Conservation (phyloP, 2,797 vertebrate genomes). For the Oreortyx pictus region DNA sequence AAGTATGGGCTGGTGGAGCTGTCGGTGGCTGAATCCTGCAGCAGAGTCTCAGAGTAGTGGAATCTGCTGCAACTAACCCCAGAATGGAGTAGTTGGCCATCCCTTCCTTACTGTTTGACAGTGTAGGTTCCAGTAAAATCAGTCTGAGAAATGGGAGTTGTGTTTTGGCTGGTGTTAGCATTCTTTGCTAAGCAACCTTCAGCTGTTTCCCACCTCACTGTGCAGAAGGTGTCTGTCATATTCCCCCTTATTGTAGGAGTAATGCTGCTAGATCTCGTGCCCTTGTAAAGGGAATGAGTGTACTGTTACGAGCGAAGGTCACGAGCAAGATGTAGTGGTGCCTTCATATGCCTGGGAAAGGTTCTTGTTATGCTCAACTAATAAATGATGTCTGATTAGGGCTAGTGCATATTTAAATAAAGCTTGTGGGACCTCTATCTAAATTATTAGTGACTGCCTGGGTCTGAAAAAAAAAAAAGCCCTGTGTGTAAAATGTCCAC, state of each 20-base stretch:
- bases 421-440: background rate
- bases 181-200: background rate
- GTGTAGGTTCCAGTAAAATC: background rate
- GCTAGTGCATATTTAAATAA: background rate
- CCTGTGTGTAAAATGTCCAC: accelerated
- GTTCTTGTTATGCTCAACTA: background rate
- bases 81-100: background rate
- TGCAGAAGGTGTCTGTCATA: background rate
- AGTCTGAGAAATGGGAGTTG: background rate
- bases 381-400: background rate
- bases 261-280: accelerated
- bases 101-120: background rate
- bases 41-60: accelerated
- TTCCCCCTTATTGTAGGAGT: too few relatives aligned
- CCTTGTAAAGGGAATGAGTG: background rate
- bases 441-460: background rate
- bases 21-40: background rate
- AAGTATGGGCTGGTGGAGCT: background rate
- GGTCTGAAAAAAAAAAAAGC: background rate
- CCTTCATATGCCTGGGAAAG: background rate
- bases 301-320: background rate
- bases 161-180: background rate
- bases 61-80: background rate
- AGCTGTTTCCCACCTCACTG: background rate
- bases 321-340: background rate